phyloP scores from a whole-genome alignment of 2,888 invertebrate species.

The Campoletis raptor region DNA sequence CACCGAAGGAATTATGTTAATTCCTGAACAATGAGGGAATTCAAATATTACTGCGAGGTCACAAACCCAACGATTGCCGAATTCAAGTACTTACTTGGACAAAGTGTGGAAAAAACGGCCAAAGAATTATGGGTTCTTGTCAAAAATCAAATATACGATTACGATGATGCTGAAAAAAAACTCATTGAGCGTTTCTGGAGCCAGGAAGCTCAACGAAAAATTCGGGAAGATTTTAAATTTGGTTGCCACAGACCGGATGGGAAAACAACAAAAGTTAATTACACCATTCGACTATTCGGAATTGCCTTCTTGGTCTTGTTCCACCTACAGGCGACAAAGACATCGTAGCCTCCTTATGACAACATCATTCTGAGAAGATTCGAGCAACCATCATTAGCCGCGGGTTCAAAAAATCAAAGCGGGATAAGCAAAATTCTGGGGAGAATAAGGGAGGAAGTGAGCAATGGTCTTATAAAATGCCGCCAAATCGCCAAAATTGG shows the following conservation, averaged over 20 bases:
- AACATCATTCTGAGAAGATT: background rate
- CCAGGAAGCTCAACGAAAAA: background rate
- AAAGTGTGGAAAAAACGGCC: background rate
- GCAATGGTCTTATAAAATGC: background rate
- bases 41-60: slow-evolving; percentile 6
- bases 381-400: background rate
- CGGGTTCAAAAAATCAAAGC: slow-evolving; percentile 4
- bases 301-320: background rate
- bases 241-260: background rate
- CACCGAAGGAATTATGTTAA: no score
- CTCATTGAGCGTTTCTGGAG: slow-evolving; percentile 8
- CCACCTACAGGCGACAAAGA: slow-evolving; percentile 9
- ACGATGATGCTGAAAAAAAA: background rate
- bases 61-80: background rate
- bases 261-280: background rate
- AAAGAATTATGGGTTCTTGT: slow-evolving; percentile 20
- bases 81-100: background rate
- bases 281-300: background rate
- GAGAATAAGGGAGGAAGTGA: background rate
- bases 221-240: slow-evolving; percentile 16
- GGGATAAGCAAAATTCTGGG: background rate
- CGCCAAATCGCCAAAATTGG: background rate
- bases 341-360: background rate
- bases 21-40: no score
- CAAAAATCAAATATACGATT: background rate